Base-by-base conservation (phyloP, 2,888 invertebrate species). In the Boloria selene region DNA sequence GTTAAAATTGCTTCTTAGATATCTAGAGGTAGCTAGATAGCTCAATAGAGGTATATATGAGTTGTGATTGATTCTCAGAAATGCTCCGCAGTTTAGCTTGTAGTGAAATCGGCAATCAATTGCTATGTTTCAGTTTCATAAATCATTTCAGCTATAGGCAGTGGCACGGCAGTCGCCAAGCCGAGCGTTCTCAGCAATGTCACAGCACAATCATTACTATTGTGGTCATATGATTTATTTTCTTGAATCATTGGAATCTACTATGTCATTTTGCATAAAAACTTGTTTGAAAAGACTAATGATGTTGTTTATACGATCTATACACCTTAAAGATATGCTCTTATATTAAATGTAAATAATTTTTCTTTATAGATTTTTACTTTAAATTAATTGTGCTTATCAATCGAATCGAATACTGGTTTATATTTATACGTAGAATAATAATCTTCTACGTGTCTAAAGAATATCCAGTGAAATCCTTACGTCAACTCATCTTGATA, bases 41-140 rank as follows among this genome's bases (percentile, higher is more conserved):
- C 16, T 38, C 31, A 10, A 38, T 38, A 38, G 31, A 38, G 10
- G 22, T 56, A 56, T 45, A 5, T 44, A 44, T 2, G n/a, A n/a
- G 22, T 45, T 22, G 45, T 26, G 26, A 59, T 5, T 17, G 54
- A 2, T 17, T 26, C 49, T 13, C 16, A 18, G 26, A 44, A 44
- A 44, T 52, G 14, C 31, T 31, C 44, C 17, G 45, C 44, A 55
- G 22, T 22, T 51, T 10, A 52, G 14, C 7, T n/a, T 13, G 16
- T 44, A 56, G 56, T 22, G 49, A 49, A 49, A 59, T 79, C 73
- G 71, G 74, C 81, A 79, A 81, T 83, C 81, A 84, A 82, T 84
- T 80, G 79, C 76, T 65, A 73, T 70, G 75, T 74, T 76, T 77
- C 73, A 70, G 72, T 70, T 73, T 68, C 77, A 82, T 83, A 80